Evolutionary conservation across 2,113 vertebrate species (phyloP), one percentile per base, ranked within the genome.

Genomic region (Nerophis lumbriciformis): DNA sequence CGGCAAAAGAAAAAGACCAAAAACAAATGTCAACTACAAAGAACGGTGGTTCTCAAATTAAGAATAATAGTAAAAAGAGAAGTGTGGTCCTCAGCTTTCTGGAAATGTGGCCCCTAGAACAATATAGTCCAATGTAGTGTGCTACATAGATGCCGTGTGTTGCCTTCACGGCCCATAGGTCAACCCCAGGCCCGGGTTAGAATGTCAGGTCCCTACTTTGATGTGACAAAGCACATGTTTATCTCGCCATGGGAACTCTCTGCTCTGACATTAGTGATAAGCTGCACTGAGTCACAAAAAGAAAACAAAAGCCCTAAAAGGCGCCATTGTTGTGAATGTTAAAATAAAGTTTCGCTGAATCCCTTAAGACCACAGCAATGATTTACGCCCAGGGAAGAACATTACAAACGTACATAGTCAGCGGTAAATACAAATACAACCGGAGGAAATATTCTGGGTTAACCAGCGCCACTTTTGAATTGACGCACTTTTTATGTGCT

Each of bases 371-470:
- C 19, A 38, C 50, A 39, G 48, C 45, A 8, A 53, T 37, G 69
- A 55, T 68, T 80, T 60, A 74, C 69, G 52, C 54, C 48, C 71
- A 70, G 75, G 77, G 79, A 68, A 72, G 78, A 35, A 48, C 74
- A 66, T 59, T 5, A 21, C 8, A 14, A 47, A 52, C 68, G 83
- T 81, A 81, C 72, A 54, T 68, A 83, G 81, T 55, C 10, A 48
- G 47, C 75, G 75, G 62, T 72, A 16, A 6, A 49, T 3, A 48
- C 63, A 44, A 47, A 42, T 21, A 28, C 6, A 50, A 50, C 14
- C 36, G 9, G 6, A 37, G 52, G 6, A 36, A 6, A 36, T 4
- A 8, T 39, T 56, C 10, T 4, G 14, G 38, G 15, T 14, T 39
- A 37, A 10, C 9, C 2, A 57, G 1, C n/a, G 14, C 6, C 15